Base-by-base conservation (phyloP, 92 coral and sea anemone genomes). In the Pocillopora meandrina region DNA sequence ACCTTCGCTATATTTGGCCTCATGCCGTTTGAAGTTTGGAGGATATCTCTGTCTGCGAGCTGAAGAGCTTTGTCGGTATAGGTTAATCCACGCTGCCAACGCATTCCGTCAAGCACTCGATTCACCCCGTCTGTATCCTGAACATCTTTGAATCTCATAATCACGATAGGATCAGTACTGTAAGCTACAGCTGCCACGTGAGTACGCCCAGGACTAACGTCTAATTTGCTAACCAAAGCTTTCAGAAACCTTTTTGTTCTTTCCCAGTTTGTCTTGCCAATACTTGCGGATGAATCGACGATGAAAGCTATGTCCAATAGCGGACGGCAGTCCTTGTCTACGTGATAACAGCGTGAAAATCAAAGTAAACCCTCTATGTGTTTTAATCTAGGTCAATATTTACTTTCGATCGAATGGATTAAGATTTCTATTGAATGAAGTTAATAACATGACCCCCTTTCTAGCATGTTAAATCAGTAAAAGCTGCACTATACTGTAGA, bases 271-370 rank as follows among this genome's bases (percentile, higher is more conserved):
- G 64, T 71, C 52, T 74, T 61, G 5, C 94, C 97, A 52, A 90
- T 88, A 56, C 92, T 86, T 31, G 92, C 92, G 5, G 92, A 88
- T 31, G 93, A 89, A 56, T 93, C 97, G 10, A 93, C 78, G 19
- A 93, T 77, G 62, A 93, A 88, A 16, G 90, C 94, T 12, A 91
- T 72, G 68, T 93, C 97, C n/a, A 91, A 77, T 10, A 64, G 76
- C 21, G 87, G 65, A 8, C 23, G 74, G 33, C 97, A 93, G 5
- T 77, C 86, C 59, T 52, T 35, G 31, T 64, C 82, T 78, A 71
- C 7, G 8, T 0, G 13, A 77, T 14, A 18, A 33, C 31, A 26
- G 31, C 68, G 68, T 17, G 21, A 64, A 16, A 21, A 31, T 42
- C 52, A 42, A 7, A 42, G 8, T 42, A 42, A 42, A 42, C 5